Evolutionary conservation across 1,140 invertebrate genomes (phyloP), one percentile per base, ranked within the genome.

Genomic region (Trichoplusia ni): DNA sequence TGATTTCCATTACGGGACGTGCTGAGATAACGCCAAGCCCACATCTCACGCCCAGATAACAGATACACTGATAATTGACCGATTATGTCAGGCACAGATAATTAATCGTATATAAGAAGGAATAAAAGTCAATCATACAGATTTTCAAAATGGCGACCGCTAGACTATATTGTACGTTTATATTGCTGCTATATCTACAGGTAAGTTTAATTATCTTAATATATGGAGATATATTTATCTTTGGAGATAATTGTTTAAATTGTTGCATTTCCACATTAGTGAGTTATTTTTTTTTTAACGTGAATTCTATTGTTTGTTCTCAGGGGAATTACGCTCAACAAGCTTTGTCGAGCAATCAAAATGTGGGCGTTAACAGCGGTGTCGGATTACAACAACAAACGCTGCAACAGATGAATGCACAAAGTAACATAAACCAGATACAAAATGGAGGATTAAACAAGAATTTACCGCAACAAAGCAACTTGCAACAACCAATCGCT

Each of bases 101-200:
- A 82, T 79, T 79, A 76, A 67, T 71, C 64, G 42, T 69, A 70
- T 73, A 71, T 75, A 74, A 73, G 44, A 56, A 62, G 62, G 46
- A 65, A 40, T 53, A 54, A 67, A 69, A 49, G 21, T 42, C 37
- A 71, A 79, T 54, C 72, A 71, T 65, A 69, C 71, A 69, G 33
- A 64, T 75, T 67, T 67, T 67, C 53, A 67, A 60, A 33, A 84
- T 84, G 82, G 70, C 75, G 58, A 35, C 49, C 33, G 70, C 69
- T 47, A 77, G 59, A 69, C 38, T 75, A 61, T 14, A 60, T 51
- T 37, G 63, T 40, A 49, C 73, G 27, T 61, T 72, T 35, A 25
- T 66, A 47, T 60, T 77, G 31, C 37, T 74, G 16, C 59, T 74
- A 35, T 65, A 67, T 64, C 44, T 60, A 40, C 44, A 82, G 71